Evolutionary conservation across 2,113 vertebrate genomes (phyloP), one percentile per base, ranked within the genome.

Genomic region (Antechinus flavipes): DNA sequence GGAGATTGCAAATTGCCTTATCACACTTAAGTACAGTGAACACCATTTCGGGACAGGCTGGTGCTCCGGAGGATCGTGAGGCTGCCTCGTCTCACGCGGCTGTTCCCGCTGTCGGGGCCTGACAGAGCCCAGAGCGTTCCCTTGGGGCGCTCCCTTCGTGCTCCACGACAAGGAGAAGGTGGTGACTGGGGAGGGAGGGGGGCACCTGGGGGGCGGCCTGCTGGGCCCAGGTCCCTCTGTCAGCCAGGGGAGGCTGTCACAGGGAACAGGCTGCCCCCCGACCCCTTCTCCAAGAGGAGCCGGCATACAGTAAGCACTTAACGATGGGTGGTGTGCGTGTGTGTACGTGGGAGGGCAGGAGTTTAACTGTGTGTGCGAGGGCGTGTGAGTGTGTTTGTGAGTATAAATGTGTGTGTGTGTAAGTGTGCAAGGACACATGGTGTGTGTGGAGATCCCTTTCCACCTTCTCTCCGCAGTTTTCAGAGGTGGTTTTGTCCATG

Each of bases 221-320:
- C 16, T 42, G 23, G 68, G 2, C 16, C n/a, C n/a, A 23, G 68
- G 68, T n/a, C 30, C 16, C 4, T 42, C 7, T 84, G n/a, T 8
- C n/a, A 42, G 0, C n/a, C n/a, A 42, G 1, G 7, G 4, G 35
- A 76, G n/a, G 35, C 16, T 35, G 19, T 76, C n/a, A 42, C 16
- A 22, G 19, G 42, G 68, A 42, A 42, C 42, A 84, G 42, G 19
- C 42, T 42, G 35, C 16, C 42, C 19, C 22, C n/a, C 23, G 76
- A 23, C 96, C 55, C 16, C 56, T 14, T 95, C 84, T 93, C 76
- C 90, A 55, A 54, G 46, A 92, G 11, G 35, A 26, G 46, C 54
- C 14, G 25, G 19, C 50, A 93, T n/a, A 84, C 2, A 49, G 47
- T 3, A 53, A 42, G 42, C 92, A 56, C 61, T 92, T 96, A 95